Evolutionary conservation across 2,113 vertebrate genomes (phyloP).

Genomic region (Hippocampus barbouri): DNA sequence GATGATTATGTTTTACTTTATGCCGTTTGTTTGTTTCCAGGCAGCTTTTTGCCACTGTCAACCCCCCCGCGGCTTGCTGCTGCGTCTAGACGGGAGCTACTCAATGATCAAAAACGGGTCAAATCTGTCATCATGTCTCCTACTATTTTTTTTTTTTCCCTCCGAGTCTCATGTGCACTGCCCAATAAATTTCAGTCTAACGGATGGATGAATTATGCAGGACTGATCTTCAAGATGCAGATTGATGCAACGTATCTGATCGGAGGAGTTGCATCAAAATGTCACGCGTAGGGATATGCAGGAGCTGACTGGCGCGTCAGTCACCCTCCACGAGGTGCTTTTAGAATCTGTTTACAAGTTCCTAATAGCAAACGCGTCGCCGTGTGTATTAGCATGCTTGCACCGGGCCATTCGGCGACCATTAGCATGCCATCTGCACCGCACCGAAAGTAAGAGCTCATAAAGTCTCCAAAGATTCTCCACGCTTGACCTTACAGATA

Average conservation of each 20-base stretch:
- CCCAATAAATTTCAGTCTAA: conserved; percentile 10
- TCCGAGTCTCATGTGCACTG: neutral
- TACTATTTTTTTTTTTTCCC: neutral
- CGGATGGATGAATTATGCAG: neutral
- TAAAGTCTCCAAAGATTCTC: conserved; percentile 70
- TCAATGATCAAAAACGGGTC: conserved; percentile 34
- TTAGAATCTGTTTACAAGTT: neutral
- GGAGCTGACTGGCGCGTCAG: neutral
- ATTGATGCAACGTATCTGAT: conserved; percentile 6
- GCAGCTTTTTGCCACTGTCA: neutral
- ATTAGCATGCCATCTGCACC: conserved; percentile 64
- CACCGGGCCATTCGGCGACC: conserved; percentile 17
- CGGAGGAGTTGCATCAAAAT: conserved; percentile 1
- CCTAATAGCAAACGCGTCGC: conserved; percentile 1
- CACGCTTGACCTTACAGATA: conserved; percentile 73
- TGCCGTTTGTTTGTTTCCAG: neutral
- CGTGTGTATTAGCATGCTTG: neutral
- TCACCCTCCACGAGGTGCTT: neutral
- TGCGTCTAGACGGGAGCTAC: conserved; percentile 3
- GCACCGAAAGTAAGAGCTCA: conserved; percentile 57
- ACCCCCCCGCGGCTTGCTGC: neutral
- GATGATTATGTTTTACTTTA: no score
- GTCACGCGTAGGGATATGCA: neutral
- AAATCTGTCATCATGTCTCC: conserved; percentile 8
- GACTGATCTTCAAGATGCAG: neutral